A percentile compares a stretch with the other conserved stretches of the same genome.
phyloP scores from a whole-genome alignment of 1,140 invertebrate species.

The Zelostemma sp. region DNA sequence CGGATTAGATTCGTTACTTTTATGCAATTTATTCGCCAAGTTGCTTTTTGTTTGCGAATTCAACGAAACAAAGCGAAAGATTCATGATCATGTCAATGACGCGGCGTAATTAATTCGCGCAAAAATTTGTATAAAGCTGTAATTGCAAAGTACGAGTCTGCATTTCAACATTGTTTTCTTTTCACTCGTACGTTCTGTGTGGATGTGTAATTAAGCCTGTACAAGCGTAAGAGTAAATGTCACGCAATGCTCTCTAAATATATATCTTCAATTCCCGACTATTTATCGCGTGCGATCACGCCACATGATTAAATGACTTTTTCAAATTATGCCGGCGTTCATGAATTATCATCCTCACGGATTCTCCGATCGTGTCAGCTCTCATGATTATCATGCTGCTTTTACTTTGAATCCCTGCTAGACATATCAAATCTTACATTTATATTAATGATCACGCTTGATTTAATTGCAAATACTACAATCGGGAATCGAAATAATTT shows the following conservation, averaged over 20 bases:
- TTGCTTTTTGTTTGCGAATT: slow-evolving; percentile 4
- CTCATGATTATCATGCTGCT: background rate
- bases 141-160: slow-evolving; percentile 15
- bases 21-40: background rate
- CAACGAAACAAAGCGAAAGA: background rate
- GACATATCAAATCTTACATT: background rate
- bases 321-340: background rate
- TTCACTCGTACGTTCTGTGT: slow-evolving; percentile 25
- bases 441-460: background rate
- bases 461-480: too few species aligned
- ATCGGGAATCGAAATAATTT: too few species aligned
- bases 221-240: slow-evolving; percentile 23
- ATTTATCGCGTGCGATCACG: slow-evolving; percentile 30
- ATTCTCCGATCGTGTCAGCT: background rate
- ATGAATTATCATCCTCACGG: background rate
- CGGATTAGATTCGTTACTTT: background rate
- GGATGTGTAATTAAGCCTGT: slow-evolving; percentile 33
- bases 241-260: slow-evolving; percentile 13
- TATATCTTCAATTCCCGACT: slow-evolving; percentile 13
- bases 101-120: slow-evolving; percentile 3
- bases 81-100: slow-evolving; percentile 8
- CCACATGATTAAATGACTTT: slow-evolving; percentile 8
- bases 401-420: background rate
- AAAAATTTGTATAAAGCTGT: slow-evolving; percentile 24
- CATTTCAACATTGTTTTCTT: background rate